Conservation (phyloP, 2,797 vertebrate species). For the Labeo calbasu region DNA sequence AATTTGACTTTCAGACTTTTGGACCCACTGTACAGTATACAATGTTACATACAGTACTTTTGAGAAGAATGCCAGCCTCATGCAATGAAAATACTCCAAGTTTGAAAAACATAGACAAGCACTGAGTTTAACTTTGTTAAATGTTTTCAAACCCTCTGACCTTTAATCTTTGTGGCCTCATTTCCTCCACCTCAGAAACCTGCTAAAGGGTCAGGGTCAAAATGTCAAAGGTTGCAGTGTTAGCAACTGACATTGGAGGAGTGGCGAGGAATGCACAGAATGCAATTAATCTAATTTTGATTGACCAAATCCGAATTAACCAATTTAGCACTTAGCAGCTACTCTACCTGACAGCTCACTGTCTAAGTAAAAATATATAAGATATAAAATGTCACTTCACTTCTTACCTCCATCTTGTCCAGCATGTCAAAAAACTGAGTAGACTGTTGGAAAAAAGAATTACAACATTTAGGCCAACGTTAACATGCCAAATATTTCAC, state of each 20-base stretch:
- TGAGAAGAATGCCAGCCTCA: background rate
- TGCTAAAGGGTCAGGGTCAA: constrained; percentile 70
- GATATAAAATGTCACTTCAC: background rate
- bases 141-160: constrained; percentile 72
- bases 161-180: constrained; percentile 89
- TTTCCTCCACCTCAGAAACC: constrained; percentile 90
- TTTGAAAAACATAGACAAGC: constrained; percentile 17
- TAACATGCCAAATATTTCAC: background rate
- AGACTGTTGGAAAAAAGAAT: constrained; percentile 76
- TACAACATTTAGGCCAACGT: background rate
- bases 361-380: too few relatives aligned
- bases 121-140: constrained; percentile 24
- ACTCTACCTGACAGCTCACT: background rate
- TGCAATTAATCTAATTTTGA: background rate
- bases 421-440: constrained; percentile 92
- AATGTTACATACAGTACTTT: constrained; percentile 4
- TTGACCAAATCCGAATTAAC: background rate
- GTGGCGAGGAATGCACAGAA: constrained; percentile 8
- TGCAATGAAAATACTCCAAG: background rate
- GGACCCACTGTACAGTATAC: background rate
- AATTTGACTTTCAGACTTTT: constrained; percentile 1
- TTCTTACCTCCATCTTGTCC: constrained; percentile 93
- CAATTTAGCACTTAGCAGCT: background rate
- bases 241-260: constrained; percentile 17
- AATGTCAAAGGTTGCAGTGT: constrained; percentile 30